Evolutionary conservation across 30 jellyfish, hydroid and myxozoan species (phyloP).

Genomic region (Aurelia aurita): DNA sequence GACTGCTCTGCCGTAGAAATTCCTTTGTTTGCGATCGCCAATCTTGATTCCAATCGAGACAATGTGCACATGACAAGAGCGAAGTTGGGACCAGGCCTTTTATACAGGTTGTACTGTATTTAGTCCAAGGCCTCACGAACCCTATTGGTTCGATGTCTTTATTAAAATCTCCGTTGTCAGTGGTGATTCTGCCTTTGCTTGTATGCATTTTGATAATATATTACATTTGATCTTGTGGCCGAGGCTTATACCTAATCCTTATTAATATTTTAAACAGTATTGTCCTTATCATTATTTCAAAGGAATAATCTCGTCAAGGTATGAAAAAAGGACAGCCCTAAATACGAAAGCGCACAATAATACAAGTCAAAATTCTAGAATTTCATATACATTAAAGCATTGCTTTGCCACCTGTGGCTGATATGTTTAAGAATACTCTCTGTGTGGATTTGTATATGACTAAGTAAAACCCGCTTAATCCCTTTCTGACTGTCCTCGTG

Average conservation of each 20-base stretch:
- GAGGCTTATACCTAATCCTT: neutral
- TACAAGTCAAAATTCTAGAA: conserved; percentile 14
- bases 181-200: neutral
- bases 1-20: no score
- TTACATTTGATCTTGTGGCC: conserved; percentile 4
- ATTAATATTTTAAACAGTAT: conserved; percentile 4
- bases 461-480: conserved; percentile 57
- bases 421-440: conserved; percentile 31
- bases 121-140: no score
- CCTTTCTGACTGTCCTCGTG: conserved; percentile 68
- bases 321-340: conserved; percentile 53
- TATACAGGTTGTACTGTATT: no score
- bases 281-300: conserved; percentile 42
- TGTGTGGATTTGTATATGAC: conserved; percentile 40
- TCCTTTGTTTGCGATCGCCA: no score
- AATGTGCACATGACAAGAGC: neutral
- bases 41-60: no score
- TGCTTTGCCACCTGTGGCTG: conserved; percentile 59
- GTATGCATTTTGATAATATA: neutral
- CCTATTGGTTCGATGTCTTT: no score
- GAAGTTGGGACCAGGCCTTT: neutral
- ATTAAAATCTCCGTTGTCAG: no score
- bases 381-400: conserved; percentile 31
- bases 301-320: conserved; percentile 34
- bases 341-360: conserved; percentile 46